Percentiles rank a stretch among this genome's conserved stretches.
These are phyloP conservation scores for Falcunculus frontatus DNA, from an alignment of 2,113 vertebrate genomes.

Conservation along the genomic window DNA sequence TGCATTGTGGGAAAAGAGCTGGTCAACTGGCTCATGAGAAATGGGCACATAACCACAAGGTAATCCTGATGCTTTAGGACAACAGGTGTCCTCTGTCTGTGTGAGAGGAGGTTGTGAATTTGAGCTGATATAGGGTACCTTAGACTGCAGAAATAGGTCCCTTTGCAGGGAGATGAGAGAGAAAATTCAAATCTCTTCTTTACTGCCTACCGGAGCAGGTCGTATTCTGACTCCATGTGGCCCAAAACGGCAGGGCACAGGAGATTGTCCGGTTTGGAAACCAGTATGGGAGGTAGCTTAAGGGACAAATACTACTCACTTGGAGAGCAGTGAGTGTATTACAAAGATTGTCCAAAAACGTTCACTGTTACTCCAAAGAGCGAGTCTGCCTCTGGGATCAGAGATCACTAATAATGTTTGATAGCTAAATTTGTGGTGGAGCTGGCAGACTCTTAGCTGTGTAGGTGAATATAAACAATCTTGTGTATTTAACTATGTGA, in stretches of 20 bases:
- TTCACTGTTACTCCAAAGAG: neutral
- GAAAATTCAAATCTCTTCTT: neutral
- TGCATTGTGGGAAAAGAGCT: constrained; percentile 98
- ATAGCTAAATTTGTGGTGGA: neutral
- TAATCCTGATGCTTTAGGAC: constrained; percentile 37
- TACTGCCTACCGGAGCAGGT: neutral
- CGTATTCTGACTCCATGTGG: neutral
- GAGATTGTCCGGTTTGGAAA: neutral
- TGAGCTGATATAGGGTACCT: neutral
- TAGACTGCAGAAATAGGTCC: neutral
- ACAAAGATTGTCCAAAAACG: neutral
- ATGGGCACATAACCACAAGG: constrained; percentile 93
- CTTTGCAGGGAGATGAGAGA: neutral
- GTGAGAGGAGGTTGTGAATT: neutral
- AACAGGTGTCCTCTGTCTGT: neutral
- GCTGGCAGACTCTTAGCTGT: neutral
- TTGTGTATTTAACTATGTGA: neutral
- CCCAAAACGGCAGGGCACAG: neutral
- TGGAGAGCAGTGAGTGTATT: neutral
- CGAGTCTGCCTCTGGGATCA: neutral
- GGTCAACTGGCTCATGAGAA: constrained; percentile 96
- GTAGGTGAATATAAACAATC: neutral
- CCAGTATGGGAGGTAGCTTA: neutral
- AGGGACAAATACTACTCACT: neutral
- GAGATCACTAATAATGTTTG: neutral